These are phyloP conservation scores for Megaceryle torquata DNA, from an alignment of 2,113 vertebrate species.

Conservation along the genomic window DNA sequence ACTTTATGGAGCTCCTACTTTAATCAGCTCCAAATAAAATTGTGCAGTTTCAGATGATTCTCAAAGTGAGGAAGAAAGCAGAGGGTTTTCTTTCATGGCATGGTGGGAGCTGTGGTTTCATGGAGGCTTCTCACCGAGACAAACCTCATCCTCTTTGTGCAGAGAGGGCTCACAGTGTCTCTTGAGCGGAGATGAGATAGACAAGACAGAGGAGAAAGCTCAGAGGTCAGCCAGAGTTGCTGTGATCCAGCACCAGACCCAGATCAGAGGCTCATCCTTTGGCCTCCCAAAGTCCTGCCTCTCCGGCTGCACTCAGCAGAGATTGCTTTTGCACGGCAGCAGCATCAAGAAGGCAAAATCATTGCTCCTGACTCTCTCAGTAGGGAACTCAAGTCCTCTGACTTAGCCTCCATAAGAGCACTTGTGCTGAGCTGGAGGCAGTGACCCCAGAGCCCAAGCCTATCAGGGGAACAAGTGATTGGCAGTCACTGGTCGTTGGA, in stretches of 20 bases:
- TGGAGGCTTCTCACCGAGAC: neutral
- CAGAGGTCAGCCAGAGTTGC: neutral
- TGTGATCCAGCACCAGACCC: neutral
- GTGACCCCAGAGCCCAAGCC: neutral
- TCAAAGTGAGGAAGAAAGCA: neutral
- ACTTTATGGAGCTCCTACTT: neutral
- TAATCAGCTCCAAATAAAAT: neutral
- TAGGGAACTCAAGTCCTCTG: neutral
- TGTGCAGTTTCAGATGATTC: neutral
- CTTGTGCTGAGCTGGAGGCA: neutral
- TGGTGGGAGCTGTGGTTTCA: neutral
- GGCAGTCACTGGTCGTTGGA: neutral
- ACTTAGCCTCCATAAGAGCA: neutral
- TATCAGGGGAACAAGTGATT: neutral
- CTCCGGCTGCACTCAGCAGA: accelerated
- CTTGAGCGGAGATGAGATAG: neutral
- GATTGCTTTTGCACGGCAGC: neutral
- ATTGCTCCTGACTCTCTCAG: neutral
- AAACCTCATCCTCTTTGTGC: neutral
- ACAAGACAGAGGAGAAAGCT: neutral
- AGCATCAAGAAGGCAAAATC: neutral
- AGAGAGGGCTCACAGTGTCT: neutral
- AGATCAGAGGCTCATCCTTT: neutral
- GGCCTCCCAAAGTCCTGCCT: neutral
- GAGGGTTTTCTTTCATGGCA: neutral